Evolutionary conservation across 1,140 invertebrate species (phyloP), one percentile per base, ranked within the genome.

Genomic region (Formica exsecta): DNA sequence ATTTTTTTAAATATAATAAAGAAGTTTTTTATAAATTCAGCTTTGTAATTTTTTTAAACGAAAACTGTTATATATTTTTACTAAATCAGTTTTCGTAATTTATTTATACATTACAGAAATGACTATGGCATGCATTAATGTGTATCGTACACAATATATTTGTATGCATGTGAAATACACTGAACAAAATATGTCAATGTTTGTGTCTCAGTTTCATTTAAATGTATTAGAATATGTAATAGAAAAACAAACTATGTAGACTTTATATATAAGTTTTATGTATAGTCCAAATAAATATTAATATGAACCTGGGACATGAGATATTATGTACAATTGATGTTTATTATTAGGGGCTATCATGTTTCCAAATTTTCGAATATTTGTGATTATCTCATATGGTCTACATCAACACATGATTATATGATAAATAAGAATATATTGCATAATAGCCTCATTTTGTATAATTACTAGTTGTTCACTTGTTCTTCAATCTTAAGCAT

Each of bases 401-500:
- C 11, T 76, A 19, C 16, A 51, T 86, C 29, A 44, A 44, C 36
- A 86, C 8, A 51, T 48, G 32, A 75, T 76, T 48, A 71, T 51
- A 54, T 38, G 29, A 71, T 48, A 65, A 83, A 59, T 74, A 41
- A 59, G 36, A 44, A 19, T 75, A n/a, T 71, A 68, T 87, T 92
- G 64, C 77, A 91, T 86, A 91, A 92, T 89, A 75, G 80, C 61
- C 54, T 89, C 62, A 41, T 59, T 87, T 79, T 48, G 68, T 89
- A 71, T 66, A 57, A 83, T 90, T 68, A 77, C 59, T 85, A 79
- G 75, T 75, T 73, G 71, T 19, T 75, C 64, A 76, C 32, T 70
- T 91, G 85, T 86, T 88, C 68, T 89, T 87, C 80, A 86, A 83
- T 51, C 51, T 91, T 83, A 85, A 91, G 90, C 90, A 92, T 90